Percentiles rank a stretch among this genome's conserved stretches.
Evolutionary conservation across 2,888 invertebrate species (phyloP).

Genomic region (Eudemis profundana): DNA sequence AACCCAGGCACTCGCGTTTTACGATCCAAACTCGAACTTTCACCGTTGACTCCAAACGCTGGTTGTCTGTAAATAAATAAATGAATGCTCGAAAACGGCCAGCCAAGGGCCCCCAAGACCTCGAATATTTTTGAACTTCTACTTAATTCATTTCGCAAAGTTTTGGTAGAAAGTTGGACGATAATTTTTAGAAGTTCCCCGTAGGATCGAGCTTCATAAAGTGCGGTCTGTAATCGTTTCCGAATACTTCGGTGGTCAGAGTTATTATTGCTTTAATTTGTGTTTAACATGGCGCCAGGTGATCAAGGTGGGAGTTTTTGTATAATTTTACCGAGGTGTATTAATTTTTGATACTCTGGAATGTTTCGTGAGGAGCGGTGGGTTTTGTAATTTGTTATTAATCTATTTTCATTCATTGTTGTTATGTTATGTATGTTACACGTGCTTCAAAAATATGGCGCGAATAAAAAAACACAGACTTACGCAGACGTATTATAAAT

Average conservation of each 20-base stretch:
- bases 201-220: conserved; percentile 57
- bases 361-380: neutral
- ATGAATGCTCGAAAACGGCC: conserved; percentile 41
- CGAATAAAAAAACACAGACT: no score
- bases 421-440: no score
- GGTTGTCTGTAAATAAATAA: conserved; percentile 26
- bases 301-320: conserved; percentile 27
- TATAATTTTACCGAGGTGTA: conserved; percentile 13
- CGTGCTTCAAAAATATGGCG: no score
- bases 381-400: neutral
- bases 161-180: conserved; percentile 59
- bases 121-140: conserved; percentile 58
- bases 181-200: conserved; percentile 64
- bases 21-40: conserved; percentile 7
- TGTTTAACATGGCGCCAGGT: conserved; percentile 39
- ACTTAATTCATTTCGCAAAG: conserved; percentile 61
- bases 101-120: conserved; percentile 45
- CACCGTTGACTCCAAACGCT: neutral
- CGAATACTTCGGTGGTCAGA: conserved; percentile 49
- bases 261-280: conserved; percentile 44
- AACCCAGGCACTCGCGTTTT: neutral
- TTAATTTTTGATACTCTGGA: neutral
- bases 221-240: conserved; percentile 58
- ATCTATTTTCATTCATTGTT: neutral
- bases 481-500: no score